Evolutionary conservation across 2,888 invertebrate species (phyloP), one percentile per base, ranked within the genome.

Genomic region (Dynastes grantii): DNA sequence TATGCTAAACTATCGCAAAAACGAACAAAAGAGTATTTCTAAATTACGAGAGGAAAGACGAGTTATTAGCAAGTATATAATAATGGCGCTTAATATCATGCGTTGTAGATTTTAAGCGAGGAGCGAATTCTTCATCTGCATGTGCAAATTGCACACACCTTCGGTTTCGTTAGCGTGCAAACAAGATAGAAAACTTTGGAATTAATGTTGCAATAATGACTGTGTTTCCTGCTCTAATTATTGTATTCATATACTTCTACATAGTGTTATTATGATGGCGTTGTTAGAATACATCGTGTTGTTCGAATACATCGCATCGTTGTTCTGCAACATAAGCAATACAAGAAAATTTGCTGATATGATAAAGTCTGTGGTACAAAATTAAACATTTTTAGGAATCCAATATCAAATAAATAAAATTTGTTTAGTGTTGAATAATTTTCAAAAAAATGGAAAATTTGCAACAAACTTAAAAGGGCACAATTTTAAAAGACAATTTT

Each of bases 31-130:
- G 0, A 58, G 22, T 22, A 58, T 58, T 58, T 58, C 22, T 3
- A 53, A 58, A 58, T 58, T 58, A 58, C 55, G 22, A 58, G 55
- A 58, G 55, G 55, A 58, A 58, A 58, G 55, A 58, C 55, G n/a
- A 58, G 55, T 22, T 58, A 58, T 58, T 58, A 45, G 8, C 55
- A 11, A 45, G 55, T 16, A 1, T 9, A 16, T 58, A 58, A 58
- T 58, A 58, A 58, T 58, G 22, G 55, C 55, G 22, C n/a, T 22
- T 58, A 58, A 58, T 58, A 27, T 58, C 55, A 8, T 16, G 55
- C 55, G n/a, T 2, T 58, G 55, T 58, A 58, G 55, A 22, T 58
- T 58, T 58, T 58, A 58, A 22, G 22, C 22, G 22, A 58, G 22
- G 22, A 2, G 22, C 55, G 55, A 22, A 58, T 22, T 58, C 55